phyloP scores from a whole-genome alignment of 2,797 vertebrate genomes.

The Lepidocolaptes lacrymiger region DNA sequence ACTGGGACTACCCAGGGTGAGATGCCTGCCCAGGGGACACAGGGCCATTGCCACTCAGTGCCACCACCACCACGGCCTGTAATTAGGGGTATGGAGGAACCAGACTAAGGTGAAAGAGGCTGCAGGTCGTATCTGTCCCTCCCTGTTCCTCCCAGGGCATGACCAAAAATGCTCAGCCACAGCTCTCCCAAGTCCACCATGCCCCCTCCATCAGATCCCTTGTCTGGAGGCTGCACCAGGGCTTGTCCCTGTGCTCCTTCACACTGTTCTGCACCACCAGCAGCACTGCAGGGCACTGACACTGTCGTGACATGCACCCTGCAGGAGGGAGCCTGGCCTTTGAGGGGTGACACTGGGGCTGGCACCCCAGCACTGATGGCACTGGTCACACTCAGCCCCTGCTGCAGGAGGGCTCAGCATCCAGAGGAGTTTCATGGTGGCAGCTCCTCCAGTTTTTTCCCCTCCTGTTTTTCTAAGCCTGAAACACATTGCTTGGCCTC shows the following conservation, averaged over 20 bases:
- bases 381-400: not conserved
- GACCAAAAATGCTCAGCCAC: not conserved
- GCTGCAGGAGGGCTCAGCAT: not conserved
- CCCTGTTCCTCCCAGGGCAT: accelerated
- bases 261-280: not conserved
- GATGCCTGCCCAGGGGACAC: accelerated
- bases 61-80: not conserved
- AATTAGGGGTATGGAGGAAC: not conserved
- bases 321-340: not conserved
- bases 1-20: accelerated
- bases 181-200: accelerated
- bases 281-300: not conserved
- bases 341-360: accelerated
- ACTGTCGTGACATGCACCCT: accelerated
- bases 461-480: not conserved
- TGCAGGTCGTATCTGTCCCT: not conserved
- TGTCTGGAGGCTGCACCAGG: not conserved
- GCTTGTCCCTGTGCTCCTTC: not conserved
- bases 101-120: not conserved
- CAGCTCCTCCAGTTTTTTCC: not conserved
- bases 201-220: no score
- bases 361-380: not conserved
- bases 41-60: accelerated
- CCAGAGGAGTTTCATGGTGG: not conserved
- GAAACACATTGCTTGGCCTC: not conserved